A percentile compares a stretch with the other conserved stretches of the same genome.
phyloP scores from a whole-genome alignment of 2,113 vertebrate species.

The Opisthocomus hoazin region DNA sequence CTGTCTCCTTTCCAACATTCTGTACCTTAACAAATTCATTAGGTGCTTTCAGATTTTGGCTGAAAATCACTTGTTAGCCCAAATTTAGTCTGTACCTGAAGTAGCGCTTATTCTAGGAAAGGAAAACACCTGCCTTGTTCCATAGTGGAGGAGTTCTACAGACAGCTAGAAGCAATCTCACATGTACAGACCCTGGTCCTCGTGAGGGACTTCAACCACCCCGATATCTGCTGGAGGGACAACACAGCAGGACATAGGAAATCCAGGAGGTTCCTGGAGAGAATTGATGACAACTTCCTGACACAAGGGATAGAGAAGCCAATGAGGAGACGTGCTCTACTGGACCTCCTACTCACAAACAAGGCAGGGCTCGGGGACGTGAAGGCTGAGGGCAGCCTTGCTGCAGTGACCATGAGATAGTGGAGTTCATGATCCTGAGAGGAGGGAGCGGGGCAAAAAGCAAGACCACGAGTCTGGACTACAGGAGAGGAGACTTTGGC shows the following conservation, averaged over 20 bases:
- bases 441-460: not conserved
- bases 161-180: not conserved
- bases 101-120: not conserved
- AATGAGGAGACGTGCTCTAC: not conserved
- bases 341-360: not conserved
- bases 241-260: not conserved
- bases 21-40: not conserved
- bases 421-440: not conserved
- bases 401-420: not conserved
- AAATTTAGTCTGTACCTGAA: not conserved
- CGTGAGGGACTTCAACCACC: not conserved
- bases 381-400: not conserved
- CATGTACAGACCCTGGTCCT: not conserved
- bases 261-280: not conserved
- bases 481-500: not conserved
- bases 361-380: not conserved
- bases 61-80: not conserved
- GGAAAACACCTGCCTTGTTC: not conserved
- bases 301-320: not conserved
- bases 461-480: not conserved
- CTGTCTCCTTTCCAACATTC: not conserved
- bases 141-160: not conserved
- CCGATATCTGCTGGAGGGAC: not conserved
- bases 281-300: not conserved
- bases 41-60: not conserved